Evolutionary conservation across 2,888 invertebrate genomes (phyloP).

Genomic region (Diadegma fenestrale): DNA sequence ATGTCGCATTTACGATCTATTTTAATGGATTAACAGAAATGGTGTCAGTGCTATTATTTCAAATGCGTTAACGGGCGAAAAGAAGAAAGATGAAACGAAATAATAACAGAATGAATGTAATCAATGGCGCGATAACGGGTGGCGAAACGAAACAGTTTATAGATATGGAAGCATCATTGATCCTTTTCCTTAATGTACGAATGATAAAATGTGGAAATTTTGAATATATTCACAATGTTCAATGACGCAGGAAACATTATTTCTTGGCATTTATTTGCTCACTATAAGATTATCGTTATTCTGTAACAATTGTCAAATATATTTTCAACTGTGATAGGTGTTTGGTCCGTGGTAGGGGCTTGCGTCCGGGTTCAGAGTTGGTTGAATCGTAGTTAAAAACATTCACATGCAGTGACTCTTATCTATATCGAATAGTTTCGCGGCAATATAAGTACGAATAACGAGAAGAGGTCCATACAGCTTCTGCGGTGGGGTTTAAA

Average conservation of each 20-base stretch:
- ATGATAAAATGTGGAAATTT: background rate
- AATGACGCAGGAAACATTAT: background rate
- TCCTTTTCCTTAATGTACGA: background rate
- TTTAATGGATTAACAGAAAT: background rate
- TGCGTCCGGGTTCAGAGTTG: background rate
- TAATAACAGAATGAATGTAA: conserved; percentile 9
- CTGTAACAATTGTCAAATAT: background rate
- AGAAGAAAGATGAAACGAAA: conserved; percentile 9
- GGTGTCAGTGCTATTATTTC: conserved; percentile 1
- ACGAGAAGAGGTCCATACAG: conserved; percentile 46
- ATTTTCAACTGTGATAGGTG: background rate
- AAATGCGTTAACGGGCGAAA: conserved; percentile 8
- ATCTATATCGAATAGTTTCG: conserved; percentile 43
- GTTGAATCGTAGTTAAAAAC: conserved; percentile 36
- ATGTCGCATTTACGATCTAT: conserved; percentile 1
- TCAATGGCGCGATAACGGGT: conserved; percentile 13
- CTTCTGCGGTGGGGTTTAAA: conserved; percentile 48
- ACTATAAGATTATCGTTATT: background rate
- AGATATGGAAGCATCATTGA: conserved; percentile 5
- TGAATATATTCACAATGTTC: background rate
- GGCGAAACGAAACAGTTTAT: conserved; percentile 13
- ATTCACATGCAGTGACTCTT: conserved; percentile 31
- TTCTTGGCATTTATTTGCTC: background rate
- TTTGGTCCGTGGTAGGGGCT: background rate
- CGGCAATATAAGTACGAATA: conserved; percentile 36